Base-by-base conservation (phyloP, 2,888 invertebrate species). In the Rhimphoctona megacephalus region DNA sequence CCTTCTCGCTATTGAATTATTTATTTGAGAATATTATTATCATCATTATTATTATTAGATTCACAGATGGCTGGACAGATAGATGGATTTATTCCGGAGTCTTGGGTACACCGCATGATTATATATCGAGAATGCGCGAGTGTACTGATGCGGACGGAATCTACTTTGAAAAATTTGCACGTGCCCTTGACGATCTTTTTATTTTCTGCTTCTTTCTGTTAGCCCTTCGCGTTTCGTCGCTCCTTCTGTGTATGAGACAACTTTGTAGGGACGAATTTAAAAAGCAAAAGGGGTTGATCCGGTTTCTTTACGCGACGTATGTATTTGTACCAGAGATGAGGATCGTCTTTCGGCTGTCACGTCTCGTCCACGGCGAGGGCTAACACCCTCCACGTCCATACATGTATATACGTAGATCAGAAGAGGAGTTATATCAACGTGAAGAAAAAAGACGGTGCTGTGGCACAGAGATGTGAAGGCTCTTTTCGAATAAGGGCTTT, bases 281-380 rank as follows among this genome's bases (percentile, higher is more conserved):
- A 81, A 86, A 81, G 79, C 84, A 77, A 80, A 87, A 87, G 84
- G 86, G 87, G 87, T 87, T 87, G 87, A 87, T 87, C 84, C 85
- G 87, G 84, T 87, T 87, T 85, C 84, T 69, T 22, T 43, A 49
- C 49, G 19, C 36, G 43, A 30, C 49, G 25, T 57, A 9, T 33
- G 17, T 36, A 25, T 11, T 43, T 30, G 19, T 6, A 78, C 4
- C 52, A 25, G 54, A 69, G 69, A 57, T 33, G 46, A 80, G 80
- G 83, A 83, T 86, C 86, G 80, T 81, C 83, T 86, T 83, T 83
- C 86, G 83, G 43, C 80, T 86, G 86, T 86, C 86, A 73, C 80
- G 76, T 83, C 39, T 70, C 76, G 30, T 36, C 46, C 76, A 72
- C 74, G 46, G 57, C 64, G 76, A 80, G 52, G 70, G 52, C 79